These are phyloP conservation scores for Drosophila lowei DNA, from an alignment of 1,140 invertebrate species.

Conservation along the genomic window DNA sequence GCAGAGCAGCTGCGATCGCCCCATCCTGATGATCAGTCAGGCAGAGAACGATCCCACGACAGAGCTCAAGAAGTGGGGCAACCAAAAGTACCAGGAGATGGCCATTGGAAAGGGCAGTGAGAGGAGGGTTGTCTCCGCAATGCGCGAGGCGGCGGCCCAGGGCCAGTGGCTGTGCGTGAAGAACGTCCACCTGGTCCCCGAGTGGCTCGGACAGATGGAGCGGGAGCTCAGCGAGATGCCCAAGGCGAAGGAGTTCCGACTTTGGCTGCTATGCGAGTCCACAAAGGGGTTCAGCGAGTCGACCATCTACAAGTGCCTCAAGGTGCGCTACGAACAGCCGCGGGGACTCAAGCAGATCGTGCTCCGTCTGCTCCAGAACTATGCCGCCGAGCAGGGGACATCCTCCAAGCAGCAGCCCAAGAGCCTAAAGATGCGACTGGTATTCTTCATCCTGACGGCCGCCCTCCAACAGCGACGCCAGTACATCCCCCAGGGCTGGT, in stretches of 20 bases:
- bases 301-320: conserved; percentile 84
- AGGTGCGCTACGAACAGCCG: conserved; percentile 93
- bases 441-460: conserved; percentile 86
- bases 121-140: conserved; percentile 38
- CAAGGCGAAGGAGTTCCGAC: conserved; percentile 87
- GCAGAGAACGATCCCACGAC: conserved; percentile 92
- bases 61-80: conserved; percentile 86
- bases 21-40: conserved; percentile 90
- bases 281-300: conserved; percentile 66
- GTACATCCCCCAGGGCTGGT: conserved; percentile 93
- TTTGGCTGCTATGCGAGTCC: conserved; percentile 89
- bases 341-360: conserved; percentile 86
- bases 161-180: conserved; percentile 86
- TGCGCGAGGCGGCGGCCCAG: conserved; percentile 60
- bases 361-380: conserved; percentile 83
- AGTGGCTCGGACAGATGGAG: conserved; percentile 90
- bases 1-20: conserved; percentile 84
- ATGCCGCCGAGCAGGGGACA: conserved; percentile 44
- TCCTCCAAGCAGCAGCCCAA: conserved; percentile 63
- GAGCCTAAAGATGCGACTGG: conserved; percentile 77
- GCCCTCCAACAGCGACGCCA: conserved; percentile 93
- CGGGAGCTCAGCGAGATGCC: conserved; percentile 87
- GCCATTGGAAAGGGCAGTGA: conserved; percentile 78
- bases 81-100: conserved; percentile 84
- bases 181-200: conserved; percentile 93